Evolutionary conservation across 1,140 invertebrate species (phyloP), one percentile per base, ranked within the genome.

Genomic region (Tetramorium simillimum): DNA sequence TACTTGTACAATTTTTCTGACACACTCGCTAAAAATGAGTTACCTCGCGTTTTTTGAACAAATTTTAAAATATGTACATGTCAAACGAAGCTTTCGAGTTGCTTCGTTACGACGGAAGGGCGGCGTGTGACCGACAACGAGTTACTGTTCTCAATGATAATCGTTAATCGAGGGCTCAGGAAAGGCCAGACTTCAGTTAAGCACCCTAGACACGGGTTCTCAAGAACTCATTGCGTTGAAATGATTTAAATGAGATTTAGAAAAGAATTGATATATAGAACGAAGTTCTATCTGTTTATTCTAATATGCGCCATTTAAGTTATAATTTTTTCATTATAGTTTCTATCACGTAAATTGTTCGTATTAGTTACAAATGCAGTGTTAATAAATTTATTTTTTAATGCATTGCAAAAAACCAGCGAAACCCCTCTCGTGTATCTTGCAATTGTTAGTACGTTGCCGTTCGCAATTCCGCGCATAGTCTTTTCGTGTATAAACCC

Each of bases 121-220:
- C 72, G 76, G 88, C 88, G 91, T 92, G 88, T 81, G 91, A 92
- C 91, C 91, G 81, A 88, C 69, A 86, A 89, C 77, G 69, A 33
- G 28, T 3, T 70, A 86, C 85, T 85, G 91, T 92, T 92, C 88
- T 88, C 91, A 92, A 92, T 92, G 86, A 87, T 90, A 92, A 91
- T 91, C 84, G 75, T 91, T 89, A 90, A 92, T 91, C 84, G 86
- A 82, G 72, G 72, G 24, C 86, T 78, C 81, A 62, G 89, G 77
- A 82, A 90, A 90, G 86, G 86, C 86, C 89, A 90, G 82, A 63
- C 81, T 90, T 88, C 65, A 90, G 90, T 90, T 90, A 90, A 77
- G 75, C 87, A 86, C 86, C 72, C 81, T 90, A 77, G 69, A 85
- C 63, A 62, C 81, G 12, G 76, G 12, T 63, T 88, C 73, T 81